These are phyloP conservation scores for Pentalonia nigronervosa DNA, from an alignment of 1,140 invertebrate species.

Conservation along the genomic window DNA sequence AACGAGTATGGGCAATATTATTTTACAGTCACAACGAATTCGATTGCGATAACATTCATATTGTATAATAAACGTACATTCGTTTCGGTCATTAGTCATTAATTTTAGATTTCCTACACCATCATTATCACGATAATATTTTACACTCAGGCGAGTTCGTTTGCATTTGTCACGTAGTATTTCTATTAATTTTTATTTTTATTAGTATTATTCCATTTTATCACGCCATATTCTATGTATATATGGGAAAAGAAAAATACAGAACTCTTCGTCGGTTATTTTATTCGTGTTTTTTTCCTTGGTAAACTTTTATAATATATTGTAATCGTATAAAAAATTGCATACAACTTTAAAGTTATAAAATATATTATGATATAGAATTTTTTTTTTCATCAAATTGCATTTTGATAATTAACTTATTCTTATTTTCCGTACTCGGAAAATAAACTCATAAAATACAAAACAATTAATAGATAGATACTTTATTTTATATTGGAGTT, in stretches of 20 bases:
- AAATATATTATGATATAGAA: neutral
- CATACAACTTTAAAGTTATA: neutral
- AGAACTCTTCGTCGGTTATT: no score
- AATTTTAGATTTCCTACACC: neutral
- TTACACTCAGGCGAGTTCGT: neutral
- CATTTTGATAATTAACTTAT: neutral
- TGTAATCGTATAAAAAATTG: no score
- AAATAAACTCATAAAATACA: neutral
- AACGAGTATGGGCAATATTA: neutral
- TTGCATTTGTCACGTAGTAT: neutral
- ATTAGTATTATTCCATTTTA: neutral
- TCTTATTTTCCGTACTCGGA: neutral
- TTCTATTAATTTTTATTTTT: conserved; percentile 7
- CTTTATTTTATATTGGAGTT: neutral
- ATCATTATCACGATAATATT: neutral
- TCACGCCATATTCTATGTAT: neutral
- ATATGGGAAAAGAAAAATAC: no score
- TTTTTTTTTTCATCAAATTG: neutral
- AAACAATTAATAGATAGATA: neutral
- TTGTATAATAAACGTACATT: neutral
- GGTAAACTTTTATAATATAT: no score
- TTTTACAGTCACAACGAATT: neutral
- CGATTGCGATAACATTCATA: neutral
- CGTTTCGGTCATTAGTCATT: neutral
- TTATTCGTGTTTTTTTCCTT: no score